phyloP scores from a whole-genome alignment of 2,797 vertebrate species.

The Clarias fuscus region DNA sequence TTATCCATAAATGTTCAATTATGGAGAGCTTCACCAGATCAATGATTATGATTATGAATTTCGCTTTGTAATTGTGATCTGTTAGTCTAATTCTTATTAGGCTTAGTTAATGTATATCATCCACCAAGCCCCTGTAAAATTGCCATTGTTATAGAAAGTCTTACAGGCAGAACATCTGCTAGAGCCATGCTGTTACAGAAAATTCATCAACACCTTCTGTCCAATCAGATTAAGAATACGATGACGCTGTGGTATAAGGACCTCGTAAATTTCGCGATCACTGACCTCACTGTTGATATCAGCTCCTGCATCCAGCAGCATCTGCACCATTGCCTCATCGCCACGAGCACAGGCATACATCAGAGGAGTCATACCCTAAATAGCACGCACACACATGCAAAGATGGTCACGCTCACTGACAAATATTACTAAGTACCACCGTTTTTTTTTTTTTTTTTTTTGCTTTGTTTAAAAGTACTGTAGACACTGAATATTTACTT shows the following conservation, averaged over 20 bases:
- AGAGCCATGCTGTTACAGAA: not conserved
- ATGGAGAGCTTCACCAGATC: not conserved
- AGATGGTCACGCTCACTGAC: not conserved
- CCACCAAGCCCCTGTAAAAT: not conserved
- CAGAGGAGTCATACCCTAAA: conserved; percentile 93
- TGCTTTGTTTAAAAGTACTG: not conserved
- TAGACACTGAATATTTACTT: conserved; percentile 13
- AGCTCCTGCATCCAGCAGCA: conserved; percentile 96
- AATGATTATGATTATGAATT: not conserved
- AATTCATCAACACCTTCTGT: not conserved
- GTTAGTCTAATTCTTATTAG: not conserved
- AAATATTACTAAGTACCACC: not conserved
- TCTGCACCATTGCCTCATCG: conserved; percentile 98
- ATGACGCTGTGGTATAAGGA: conserved; percentile 20
- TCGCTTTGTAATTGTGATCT: not conserved
- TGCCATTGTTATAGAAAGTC: not conserved
- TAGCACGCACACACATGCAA: conserved; percentile 15
- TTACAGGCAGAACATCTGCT: not conserved
- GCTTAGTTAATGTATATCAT: not conserved
- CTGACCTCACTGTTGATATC: conserved; percentile 96
- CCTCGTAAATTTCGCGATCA: conserved; percentile 43
- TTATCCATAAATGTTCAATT: not conserved
- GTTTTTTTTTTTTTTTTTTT: not conserved
- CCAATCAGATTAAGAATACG: not conserved
- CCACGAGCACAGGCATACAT: conserved; percentile 97